Conservation (phyloP, 2,113 vertebrate genomes). For the Vombatus ursinus region DNA sequence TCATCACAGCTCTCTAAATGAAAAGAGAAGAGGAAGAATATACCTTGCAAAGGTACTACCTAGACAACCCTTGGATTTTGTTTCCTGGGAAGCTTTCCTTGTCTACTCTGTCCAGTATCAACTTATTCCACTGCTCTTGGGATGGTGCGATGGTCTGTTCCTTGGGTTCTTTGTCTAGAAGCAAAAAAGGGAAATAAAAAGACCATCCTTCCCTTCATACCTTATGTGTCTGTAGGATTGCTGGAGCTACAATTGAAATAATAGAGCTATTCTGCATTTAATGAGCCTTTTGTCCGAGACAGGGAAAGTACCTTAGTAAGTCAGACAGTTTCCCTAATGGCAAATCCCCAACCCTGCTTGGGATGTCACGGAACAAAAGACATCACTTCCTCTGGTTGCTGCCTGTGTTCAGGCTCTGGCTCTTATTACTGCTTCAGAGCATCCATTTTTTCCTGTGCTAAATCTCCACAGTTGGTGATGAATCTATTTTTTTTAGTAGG, state of each 20-base stretch:
- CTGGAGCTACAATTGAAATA: slow-evolving; percentile 23
- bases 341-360: background rate
- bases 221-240: background rate
- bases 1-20: background rate
- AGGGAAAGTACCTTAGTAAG: background rate
- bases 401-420: slow-evolving; percentile 41
- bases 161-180: slow-evolving; percentile 9
- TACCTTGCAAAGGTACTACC: background rate
- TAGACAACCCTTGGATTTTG: background rate
- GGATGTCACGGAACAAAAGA: background rate
- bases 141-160: background rate
- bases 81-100: background rate
- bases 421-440: slow-evolving; percentile 53
- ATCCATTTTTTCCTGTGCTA: slow-evolving; percentile 64
- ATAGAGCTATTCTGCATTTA: slow-evolving; percentile 26
- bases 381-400: slow-evolving; percentile 8
- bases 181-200: background rate
- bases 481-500: slow-evolving; percentile 66
- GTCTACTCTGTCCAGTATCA: background rate
- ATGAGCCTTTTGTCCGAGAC: background rate
- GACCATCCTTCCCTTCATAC: background rate
- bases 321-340: background rate
- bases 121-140: slow-evolving; percentile 21
- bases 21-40: background rate
- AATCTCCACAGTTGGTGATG: slow-evolving; percentile 60